Evolutionary conservation across 2,888 invertebrate genomes (phyloP), one percentile per base, ranked within the genome.

Genomic region (Microctonus brassicae): DNA sequence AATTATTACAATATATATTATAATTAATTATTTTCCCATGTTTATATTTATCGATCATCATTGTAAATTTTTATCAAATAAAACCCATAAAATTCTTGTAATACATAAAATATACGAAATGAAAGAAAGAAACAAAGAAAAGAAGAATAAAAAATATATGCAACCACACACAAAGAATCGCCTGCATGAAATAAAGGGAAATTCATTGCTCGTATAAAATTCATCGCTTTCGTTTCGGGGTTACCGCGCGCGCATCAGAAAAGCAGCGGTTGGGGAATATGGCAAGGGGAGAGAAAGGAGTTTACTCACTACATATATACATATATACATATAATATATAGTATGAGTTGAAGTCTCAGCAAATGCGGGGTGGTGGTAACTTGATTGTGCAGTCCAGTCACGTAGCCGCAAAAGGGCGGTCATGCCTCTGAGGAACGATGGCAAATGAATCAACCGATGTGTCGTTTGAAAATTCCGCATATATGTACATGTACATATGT

Each of bases 401-500:
- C 77, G 77, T 77, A 77, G 74, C 69, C 69, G 64, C 72, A 61
- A 17, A 61, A 73, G 75, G 70, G 70, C 39, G 33, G 57, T 34
- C 29, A 42, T 62, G 65, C 39, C 52, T 55, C 60, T 58, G 57
- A 72, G 70, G 67, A 67, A 76, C 70, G 64, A 70, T 58, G 67
- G 72, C 74, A 78, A 79, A 81, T 76, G 76, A 80, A 81, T 78
- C 77, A 70, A 64, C 72, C 74, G 70, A 75, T 77, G 75, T 76
- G 77, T 74, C 76, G 72, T 69, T 66, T 42, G 73, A 73, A 75
- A 75, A 77, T 77, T 72, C 72, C 69, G 53, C 47, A 20, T 52
- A 47, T 39, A 60, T 58, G 42, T 39, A 55, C 53, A 17, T 58
- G n/a, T n/a, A n/a, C n/a, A n/a, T n/a, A n/a, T n/a, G n/a, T n/a